Conservation (phyloP, 2,888 invertebrate genomes). For the Tricholauxania praeusta region DNA sequence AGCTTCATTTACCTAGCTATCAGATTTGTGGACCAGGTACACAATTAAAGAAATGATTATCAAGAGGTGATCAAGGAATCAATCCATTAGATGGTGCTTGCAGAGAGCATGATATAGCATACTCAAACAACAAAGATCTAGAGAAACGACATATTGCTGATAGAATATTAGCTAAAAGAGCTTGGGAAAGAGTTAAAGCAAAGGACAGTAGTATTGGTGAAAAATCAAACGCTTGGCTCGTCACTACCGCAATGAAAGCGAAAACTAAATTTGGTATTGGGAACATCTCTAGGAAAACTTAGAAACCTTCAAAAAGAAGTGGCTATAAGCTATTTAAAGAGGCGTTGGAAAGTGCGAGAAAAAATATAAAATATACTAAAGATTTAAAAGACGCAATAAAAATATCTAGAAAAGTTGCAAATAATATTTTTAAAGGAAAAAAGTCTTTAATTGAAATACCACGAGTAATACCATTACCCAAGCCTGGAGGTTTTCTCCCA, state of each 20-base stretch:
- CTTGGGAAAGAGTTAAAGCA: constrained; percentile 40
- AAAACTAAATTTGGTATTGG: constrained; percentile 44
- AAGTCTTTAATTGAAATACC: constrained; percentile 42
- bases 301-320: constrained; percentile 13
- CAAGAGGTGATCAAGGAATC: too few species aligned
- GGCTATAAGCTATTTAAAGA: constrained; percentile 32
- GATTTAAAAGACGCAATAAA: constrained; percentile 35
- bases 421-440: constrained; percentile 13
- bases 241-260: constrained; percentile 43
- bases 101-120: too few species aligned
- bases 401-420: too few species aligned
- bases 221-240: constrained; percentile 37
- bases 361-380: constrained; percentile 27
- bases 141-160: not conserved
- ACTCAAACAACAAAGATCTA: too few species aligned
- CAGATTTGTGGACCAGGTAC: too few species aligned
- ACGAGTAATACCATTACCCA: constrained; percentile 57
- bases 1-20: too few species aligned
- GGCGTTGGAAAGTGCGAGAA: constrained; percentile 33
- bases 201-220: constrained; percentile 33
- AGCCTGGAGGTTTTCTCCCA: constrained; percentile 56
- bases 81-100: too few species aligned
- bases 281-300: constrained; percentile 18
- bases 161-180: constrained; percentile 37
- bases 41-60: too few species aligned